phyloP scores from a whole-genome alignment of 2,113 vertebrate genomes.

The Rattus rattus region DNA sequence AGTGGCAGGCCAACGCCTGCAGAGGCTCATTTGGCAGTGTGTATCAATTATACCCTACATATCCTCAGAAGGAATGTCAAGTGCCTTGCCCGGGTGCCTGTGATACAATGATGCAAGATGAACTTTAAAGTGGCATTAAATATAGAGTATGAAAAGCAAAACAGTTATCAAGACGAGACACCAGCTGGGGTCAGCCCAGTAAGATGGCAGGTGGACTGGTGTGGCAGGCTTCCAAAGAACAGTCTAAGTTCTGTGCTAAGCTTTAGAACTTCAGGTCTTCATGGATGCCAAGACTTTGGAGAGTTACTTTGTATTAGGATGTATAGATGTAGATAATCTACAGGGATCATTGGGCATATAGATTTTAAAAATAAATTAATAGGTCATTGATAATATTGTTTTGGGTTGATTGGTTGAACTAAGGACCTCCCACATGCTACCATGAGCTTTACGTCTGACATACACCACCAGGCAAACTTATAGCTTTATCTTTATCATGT shows the following conservation, averaged over 20 bases:
- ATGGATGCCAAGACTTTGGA: not conserved
- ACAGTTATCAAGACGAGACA: not conserved
- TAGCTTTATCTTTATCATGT: not conserved
- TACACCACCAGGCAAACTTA: not conserved
- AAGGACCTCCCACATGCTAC: not conserved
- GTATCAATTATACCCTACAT: not conserved
- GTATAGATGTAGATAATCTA: not conserved
- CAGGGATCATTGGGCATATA: not conserved
- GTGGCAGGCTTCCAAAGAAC: not conserved
- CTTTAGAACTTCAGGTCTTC: not conserved
- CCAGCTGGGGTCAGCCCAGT: not conserved
- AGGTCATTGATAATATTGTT: not conserved
- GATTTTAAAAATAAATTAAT: not conserved
- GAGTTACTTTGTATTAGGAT: not conserved
- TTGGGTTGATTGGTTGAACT: not conserved
- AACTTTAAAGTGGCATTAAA: not conserved
- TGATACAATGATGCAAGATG: not conserved
- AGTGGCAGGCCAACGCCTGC: not conserved
- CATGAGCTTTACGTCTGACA: not conserved
- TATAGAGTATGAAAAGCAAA: not conserved
- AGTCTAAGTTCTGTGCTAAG: not conserved
- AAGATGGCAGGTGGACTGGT: not conserved
- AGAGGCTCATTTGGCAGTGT: not conserved
- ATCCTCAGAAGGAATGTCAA: conserved; percentile 24
- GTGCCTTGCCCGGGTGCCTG: not conserved